Percentiles rank a stretch among this genome's conserved stretches.
phyloP scores from a whole-genome alignment of 2,113 vertebrate species.

The Scalopus aquaticus region DNA sequence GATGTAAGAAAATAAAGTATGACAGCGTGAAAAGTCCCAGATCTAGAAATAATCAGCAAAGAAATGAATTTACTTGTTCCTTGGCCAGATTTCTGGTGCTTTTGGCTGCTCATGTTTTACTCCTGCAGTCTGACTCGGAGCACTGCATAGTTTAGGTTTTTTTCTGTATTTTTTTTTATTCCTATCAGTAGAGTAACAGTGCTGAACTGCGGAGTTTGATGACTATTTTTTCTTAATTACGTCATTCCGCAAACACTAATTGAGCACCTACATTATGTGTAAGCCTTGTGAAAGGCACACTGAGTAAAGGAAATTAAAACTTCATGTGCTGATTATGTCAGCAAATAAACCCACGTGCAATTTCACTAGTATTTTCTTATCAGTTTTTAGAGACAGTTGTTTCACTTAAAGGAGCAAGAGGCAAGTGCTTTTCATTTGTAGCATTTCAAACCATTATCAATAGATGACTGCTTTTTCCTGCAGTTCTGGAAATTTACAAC shows the following conservation, averaged over 20 bases:
- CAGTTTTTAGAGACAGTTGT: background rate
- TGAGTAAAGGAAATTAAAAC: background rate
- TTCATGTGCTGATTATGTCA: background rate
- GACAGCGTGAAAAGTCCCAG: background rate
- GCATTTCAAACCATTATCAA: background rate
- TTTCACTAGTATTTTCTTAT: conserved; percentile 21
- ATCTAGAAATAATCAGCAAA: background rate
- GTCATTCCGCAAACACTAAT: background rate
- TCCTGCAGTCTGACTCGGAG: background rate
- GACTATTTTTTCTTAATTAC: background rate
- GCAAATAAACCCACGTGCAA: background rate
- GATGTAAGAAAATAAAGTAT: conserved; percentile 45
- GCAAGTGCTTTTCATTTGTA: background rate
- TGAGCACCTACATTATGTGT: background rate
- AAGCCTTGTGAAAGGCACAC: background rate
- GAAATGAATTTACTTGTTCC: background rate
- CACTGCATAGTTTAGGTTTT: background rate
- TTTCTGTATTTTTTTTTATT: background rate
- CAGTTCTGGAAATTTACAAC: background rate
- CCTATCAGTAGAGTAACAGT: background rate
- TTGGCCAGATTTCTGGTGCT: background rate
- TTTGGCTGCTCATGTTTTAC: background rate
- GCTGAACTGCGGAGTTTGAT: background rate
- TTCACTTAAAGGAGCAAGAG: background rate
- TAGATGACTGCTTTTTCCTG: background rate